Conservation (phyloP, 2,888 invertebrate genomes). For the Raillietiella orientalis region DNA sequence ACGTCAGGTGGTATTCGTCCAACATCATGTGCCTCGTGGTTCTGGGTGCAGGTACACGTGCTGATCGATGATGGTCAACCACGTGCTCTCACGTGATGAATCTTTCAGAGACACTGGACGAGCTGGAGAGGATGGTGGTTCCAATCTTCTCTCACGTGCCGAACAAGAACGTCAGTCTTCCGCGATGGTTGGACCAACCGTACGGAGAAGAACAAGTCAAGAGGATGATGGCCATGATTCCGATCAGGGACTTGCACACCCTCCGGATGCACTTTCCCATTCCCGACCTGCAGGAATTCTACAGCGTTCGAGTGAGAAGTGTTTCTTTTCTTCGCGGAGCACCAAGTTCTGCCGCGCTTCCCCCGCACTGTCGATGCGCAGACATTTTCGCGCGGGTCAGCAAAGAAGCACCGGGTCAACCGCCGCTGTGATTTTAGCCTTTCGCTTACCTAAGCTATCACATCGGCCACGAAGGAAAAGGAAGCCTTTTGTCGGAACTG, state of each 20-base stretch:
- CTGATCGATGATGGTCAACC: too few relatives aligned
- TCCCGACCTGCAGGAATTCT: constrained; percentile 45
- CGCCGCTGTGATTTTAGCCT: constrained; percentile 63
- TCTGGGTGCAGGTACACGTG: too few relatives aligned
- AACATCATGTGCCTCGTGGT: too few relatives aligned
- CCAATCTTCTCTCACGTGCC: constrained; percentile 38
- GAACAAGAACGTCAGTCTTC: constrained; percentile 34
- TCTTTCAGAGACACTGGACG: constrained; percentile 19
- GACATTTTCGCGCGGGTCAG: too few relatives aligned
- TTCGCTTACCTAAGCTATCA: constrained; percentile 62
- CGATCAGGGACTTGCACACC: constrained; percentile 62
- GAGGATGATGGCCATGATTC: constrained; percentile 37
- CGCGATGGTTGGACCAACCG: constrained; percentile 49
- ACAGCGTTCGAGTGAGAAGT: too few relatives aligned
- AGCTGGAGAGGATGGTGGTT: constrained; percentile 43
- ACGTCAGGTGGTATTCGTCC: too few relatives aligned
- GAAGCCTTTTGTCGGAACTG: constrained; percentile 60
- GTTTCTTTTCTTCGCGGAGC: too few relatives aligned
- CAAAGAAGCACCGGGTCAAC: too few relatives aligned
- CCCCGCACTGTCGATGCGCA: too few relatives aligned
- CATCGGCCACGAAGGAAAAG: constrained; percentile 82
- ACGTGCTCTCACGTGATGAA: too few relatives aligned
- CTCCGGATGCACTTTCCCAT: constrained; percentile 63
- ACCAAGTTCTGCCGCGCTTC: too few relatives aligned
- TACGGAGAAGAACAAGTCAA: constrained; percentile 36